Percentiles rank a stretch among this genome's conserved stretches.
Evolutionary conservation across 2,113 vertebrate genomes (phyloP).

Genomic region (Prunella fulvescens): DNA sequence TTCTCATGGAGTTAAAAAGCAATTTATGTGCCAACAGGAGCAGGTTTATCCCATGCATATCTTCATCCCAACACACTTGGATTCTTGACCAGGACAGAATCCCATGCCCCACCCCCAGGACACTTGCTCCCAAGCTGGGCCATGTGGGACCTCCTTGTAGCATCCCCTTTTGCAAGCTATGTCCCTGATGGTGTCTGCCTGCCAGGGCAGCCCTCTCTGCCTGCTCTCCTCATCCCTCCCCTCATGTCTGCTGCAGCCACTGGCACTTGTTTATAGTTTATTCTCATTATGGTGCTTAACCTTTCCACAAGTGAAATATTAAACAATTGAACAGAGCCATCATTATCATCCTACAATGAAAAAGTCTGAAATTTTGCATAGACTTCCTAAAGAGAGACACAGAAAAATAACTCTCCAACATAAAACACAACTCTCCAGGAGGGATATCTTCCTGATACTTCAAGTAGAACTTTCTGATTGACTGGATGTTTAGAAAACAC

Average conservation of each 20-base stretch:
- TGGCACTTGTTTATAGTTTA: background rate
- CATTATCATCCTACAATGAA: background rate
- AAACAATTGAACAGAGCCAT: background rate
- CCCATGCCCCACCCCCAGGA: rapidly evolving
- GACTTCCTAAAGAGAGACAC: background rate
- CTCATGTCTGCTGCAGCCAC: background rate
- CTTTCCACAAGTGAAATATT: background rate
- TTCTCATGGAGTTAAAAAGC: background rate
- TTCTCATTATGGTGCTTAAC: background rate
- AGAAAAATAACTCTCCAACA: background rate
- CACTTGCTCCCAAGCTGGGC: background rate
- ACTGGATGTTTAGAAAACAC: background rate
- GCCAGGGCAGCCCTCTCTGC: rapidly evolving
- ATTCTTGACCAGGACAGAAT: background rate
- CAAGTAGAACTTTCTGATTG: background rate
- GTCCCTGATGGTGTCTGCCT: background rate
- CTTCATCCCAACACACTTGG: background rate
- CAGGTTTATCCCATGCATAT: background rate
- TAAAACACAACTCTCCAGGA: background rate
- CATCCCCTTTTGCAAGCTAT: background rate
- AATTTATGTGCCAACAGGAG: background rate
- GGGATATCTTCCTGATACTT: background rate
- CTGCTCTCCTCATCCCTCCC: background rate
- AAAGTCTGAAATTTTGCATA: background rate
- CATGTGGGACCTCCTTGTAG: background rate